Base-by-base conservation (phyloP, 2,113 vertebrate genomes). In the Axis porcinus region DNA sequence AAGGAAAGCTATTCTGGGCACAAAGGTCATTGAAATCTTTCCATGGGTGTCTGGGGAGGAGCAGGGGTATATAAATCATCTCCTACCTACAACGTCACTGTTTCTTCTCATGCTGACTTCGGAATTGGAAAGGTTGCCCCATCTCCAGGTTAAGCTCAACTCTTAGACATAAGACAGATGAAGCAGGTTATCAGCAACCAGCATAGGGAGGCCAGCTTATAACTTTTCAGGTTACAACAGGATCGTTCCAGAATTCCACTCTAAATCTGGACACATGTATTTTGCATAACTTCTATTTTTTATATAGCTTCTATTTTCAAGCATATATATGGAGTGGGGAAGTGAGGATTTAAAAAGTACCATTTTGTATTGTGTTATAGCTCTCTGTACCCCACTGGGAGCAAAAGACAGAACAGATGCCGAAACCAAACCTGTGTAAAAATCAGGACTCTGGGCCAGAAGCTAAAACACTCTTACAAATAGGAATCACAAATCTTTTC, bases 91-190 rank as follows among this genome's bases (percentile, higher is more conserved):
- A 76, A 84, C 74, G 90, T 95, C 98, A 96, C 98, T 99, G 98
- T 96, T 99, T 98, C 74, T 99, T 98, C 92, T 99, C 98, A 98
- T 95, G 94, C 40, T 98, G 97, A 98, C 95, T 98, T 96, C 94
- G 97, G 91, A 64, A 95, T 81, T 97, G 95, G 55, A 98, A 94
- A 98, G 45, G 74, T 96, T 97, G 96, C 64, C 95, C 89, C 97
- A 97, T 97, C 97, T 94, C 94, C 95, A 30, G n/a, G 52, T 40
- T 92, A 47, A 3, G 92, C 40, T 97, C 67, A 0, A 60, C 33
- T 96, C 94, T 98, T 96, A 98, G 97, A 98, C 89, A 62, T 64
- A 98, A 99, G 98, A 99, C 97, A 98, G 97, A 99, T 98, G 96
- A 96, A 97, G n/a, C 23, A 96, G 96, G 97, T 98, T 98, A 99